phyloP scores from a whole-genome alignment of 2,113 vertebrate genomes.

The Neogobius melanostomus region DNA sequence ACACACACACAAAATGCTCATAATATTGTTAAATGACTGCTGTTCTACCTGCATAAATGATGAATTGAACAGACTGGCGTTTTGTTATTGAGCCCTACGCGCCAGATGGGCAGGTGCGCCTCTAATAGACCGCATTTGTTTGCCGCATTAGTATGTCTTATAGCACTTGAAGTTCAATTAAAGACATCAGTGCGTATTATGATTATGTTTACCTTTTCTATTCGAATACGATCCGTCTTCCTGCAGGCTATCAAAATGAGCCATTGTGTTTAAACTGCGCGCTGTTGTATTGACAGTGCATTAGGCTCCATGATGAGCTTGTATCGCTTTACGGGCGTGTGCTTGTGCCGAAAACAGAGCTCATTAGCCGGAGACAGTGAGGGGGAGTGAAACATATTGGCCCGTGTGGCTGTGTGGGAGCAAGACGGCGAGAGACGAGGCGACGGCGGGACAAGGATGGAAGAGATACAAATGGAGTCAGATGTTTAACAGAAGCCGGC shows the following conservation, averaged over 20 bases:
- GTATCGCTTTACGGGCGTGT: constrained; percentile 29
- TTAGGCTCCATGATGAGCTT: constrained; percentile 37
- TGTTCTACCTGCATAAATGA: not conserved
- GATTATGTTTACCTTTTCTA: not conserved
- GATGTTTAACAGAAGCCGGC: not conserved
- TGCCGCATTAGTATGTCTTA: constrained; percentile 4
- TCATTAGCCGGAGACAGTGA: constrained; percentile 29
- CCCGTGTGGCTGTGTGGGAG: constrained; percentile 11
- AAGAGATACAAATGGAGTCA: constrained; percentile 2
- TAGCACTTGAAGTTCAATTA: constrained; percentile 4
- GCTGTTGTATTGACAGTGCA: constrained; percentile 32
- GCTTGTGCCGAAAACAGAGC: constrained; percentile 30
- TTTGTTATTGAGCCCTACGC: constrained; percentile 10
- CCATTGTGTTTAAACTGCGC: constrained; percentile 18
- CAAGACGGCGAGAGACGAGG: constrained; percentile 19
- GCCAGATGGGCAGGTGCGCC: not conserved
- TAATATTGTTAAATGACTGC: not conserved
- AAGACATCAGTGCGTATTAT: not conserved
- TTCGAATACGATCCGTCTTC: constrained; percentile 7
- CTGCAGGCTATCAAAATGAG: constrained; percentile 7
- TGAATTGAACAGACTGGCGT: constrained; percentile 9
- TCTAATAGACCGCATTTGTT: not conserved
- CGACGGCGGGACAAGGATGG: constrained; percentile 1
- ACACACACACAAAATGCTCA: not conserved
- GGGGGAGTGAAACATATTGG: constrained; percentile 4